Evolutionary conservation across 2,113 vertebrate species (phyloP).

Genomic region (Elephantulus edwardii): DNA sequence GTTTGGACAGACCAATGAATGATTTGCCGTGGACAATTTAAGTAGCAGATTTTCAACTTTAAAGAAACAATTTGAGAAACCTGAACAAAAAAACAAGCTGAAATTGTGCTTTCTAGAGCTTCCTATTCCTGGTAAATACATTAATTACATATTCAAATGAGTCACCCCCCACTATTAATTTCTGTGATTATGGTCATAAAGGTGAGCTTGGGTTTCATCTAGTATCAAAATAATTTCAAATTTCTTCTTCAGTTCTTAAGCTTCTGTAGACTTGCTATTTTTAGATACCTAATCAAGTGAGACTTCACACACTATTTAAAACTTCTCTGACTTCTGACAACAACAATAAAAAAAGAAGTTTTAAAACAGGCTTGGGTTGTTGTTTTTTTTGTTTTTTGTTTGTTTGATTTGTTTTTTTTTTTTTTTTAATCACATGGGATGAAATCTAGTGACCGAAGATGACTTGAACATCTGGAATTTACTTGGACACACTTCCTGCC

Average conservation of each 20-base stretch:
- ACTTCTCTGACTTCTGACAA: conserved; percentile 9
- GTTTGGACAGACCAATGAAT: neutral
- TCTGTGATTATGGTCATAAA: neutral
- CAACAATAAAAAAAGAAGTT: neutral
- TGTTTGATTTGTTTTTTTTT: too few relatives aligned
- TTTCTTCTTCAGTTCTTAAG: neutral
- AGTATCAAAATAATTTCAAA: conserved; percentile 37
- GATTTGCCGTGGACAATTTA: neutral
- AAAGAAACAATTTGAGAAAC: neutral
- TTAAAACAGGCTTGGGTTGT: too few relatives aligned
- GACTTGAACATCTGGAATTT: conserved; percentile 25
- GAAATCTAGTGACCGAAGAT: neutral
- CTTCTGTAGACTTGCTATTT: neutral
- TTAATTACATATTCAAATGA: conserved; percentile 19
- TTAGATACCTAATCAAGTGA: neutral
- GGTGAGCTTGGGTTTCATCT: neutral
- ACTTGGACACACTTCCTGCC: neutral
- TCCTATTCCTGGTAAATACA: neutral
- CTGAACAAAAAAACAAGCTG: neutral
- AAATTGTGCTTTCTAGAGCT: neutral
- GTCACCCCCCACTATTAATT: neutral
- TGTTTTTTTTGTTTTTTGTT: too few relatives aligned
- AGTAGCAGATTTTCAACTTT: conserved; percentile 16
- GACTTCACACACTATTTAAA: neutral
- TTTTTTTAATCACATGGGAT: neutral